Evolutionary conservation across 1,140 invertebrate genomes (phyloP), one percentile per base, ranked within the genome.

Genomic region (Trichonephila clavata): DNA sequence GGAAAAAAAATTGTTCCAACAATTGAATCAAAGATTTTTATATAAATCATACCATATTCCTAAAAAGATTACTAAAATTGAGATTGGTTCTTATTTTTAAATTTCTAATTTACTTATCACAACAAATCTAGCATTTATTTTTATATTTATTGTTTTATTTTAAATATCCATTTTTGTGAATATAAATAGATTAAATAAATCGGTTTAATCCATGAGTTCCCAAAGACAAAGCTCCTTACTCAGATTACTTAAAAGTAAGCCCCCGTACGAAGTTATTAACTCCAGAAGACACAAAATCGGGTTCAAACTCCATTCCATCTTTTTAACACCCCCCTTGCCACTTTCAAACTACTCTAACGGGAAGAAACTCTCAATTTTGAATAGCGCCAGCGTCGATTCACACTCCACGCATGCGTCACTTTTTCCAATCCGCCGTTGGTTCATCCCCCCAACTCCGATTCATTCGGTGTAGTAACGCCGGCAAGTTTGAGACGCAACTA

Each of bases 361-460:
- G 20, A 13, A 20, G 27, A 77, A 77, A 77, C 71, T 77, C 71
- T 7, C 24, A 88, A 14, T 32, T 43, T 32, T 43, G 63, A 14
- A 24, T 7, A 68, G 59, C 86, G 86, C 32, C 20, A 88, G 86
- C 61, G 63, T 21, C 86, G 59, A 63, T 8, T 7, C 39, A 39
- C 1, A 32, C 39, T 5, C 7, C 86, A 61, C 88, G 88, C 88
- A 90, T 90, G 88, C 88, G 88, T 43, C 88, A 43, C 7, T 80
- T 27, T 60, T 68, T 20, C 88, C 88, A 57, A 14, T 24, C 57
- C 14, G 16, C 68, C 18, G 88, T 90, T 90, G 88, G 88, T n/a
- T 90, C 88, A 90, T 90, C n/a, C 63, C n/a, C n/a, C 60, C 88
- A 80, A 60, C 57, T 63, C 88, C 88, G 27, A 81, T 61, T 90